phyloP scores from a whole-genome alignment of 2,113 vertebrate genomes.

The Herpailurus yagouaroundi region DNA sequence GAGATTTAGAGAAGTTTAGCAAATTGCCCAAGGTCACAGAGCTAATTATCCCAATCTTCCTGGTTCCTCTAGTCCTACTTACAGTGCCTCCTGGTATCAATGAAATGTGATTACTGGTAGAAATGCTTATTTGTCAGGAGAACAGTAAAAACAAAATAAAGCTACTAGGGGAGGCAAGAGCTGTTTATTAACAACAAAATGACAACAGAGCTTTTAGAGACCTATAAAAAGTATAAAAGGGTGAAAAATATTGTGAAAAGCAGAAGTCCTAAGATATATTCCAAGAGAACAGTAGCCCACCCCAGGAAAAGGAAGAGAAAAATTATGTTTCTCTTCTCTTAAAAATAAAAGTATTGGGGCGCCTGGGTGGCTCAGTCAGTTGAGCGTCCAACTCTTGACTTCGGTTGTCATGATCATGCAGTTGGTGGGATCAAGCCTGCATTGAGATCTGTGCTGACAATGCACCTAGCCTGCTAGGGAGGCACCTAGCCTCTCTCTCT shows the following conservation, averaged over 20 bases:
- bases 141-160: neutral
- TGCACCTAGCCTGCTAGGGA: too few species aligned
- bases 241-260: conserved; percentile 23
- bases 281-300: neutral
- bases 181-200: neutral
- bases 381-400: too few species aligned
- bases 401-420: too few species aligned
- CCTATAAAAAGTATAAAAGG: neutral
- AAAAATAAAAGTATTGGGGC: neutral
- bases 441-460: too few species aligned
- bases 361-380: too few species aligned
- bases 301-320: neutral
- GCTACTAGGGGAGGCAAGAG: neutral
- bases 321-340: neutral
- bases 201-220: neutral
- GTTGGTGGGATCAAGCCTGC: too few species aligned
- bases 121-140: conserved; percentile 1
- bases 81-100: neutral
- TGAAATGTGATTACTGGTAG: conserved; percentile 32
- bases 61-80: neutral
- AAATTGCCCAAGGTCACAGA: conserved; percentile 46
- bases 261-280: conserved; percentile 35
- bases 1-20: conserved; percentile 60
- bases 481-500: too few species aligned
- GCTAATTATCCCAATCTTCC: conserved; percentile 52